Conservation (phyloP, 2,888 invertebrate species). For the Cosmia pyralina region DNA sequence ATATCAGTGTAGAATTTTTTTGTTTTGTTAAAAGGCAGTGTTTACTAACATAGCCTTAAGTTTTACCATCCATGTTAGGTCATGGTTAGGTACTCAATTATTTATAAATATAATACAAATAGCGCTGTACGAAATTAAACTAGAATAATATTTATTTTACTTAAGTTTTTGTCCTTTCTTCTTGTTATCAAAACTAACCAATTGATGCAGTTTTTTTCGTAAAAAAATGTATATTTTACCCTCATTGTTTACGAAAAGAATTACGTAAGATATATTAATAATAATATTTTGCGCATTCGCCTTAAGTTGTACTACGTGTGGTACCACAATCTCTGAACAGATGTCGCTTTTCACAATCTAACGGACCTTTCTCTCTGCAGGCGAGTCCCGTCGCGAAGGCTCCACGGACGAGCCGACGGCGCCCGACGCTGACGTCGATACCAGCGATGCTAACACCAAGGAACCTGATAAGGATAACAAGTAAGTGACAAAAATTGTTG, state of each 20-base stretch:
- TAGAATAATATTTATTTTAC: neutral
- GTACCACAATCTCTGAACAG: neutral
- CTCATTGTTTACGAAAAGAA: conserved; percentile 12
- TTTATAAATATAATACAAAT: neutral
- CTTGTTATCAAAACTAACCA: neutral
- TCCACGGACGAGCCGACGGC: conserved; percentile 84
- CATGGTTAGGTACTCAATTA: too few species aligned
- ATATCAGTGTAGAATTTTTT: too few species aligned
- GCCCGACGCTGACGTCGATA: conserved; percentile 81
- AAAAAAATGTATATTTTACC: conserved; percentile 2
- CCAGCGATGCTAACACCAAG: conserved; percentile 79
- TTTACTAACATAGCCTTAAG: neutral
- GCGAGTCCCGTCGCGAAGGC: conserved; percentile 84
- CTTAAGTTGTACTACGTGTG: too few species aligned
- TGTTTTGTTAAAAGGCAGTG: neutral
- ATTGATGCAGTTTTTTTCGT: neutral
- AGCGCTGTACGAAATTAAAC: conserved; percentile 25
- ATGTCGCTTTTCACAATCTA: conserved; percentile 22
- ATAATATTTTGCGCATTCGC: too few species aligned
- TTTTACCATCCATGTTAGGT: neutral
- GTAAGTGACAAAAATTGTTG: conserved; percentile 58
- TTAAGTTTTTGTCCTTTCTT: neutral
- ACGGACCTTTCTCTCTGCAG: conserved; percentile 66
- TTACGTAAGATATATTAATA: neutral
- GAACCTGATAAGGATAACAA: conserved; percentile 84